Evolutionary conservation across 2,113 vertebrate genomes (phyloP).

Genomic region (Bagarius yarrelli): DNA sequence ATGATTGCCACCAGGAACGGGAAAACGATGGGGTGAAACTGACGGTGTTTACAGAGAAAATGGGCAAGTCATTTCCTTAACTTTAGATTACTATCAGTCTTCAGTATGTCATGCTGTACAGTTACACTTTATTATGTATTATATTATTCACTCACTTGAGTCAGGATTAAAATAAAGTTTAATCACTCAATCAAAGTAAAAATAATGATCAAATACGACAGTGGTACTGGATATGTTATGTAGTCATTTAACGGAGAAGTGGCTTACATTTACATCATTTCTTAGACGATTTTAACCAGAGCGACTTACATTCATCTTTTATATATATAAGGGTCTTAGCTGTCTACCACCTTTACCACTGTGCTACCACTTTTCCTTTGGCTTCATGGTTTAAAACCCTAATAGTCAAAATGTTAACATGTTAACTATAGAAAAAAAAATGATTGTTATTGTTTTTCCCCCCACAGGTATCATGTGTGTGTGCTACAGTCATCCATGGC

Average conservation of each 20-base stretch:
- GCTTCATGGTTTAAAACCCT: too few species aligned
- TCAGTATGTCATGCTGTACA: background rate
- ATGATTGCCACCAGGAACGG: slow-evolving; percentile 69
- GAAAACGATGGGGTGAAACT: slow-evolving; percentile 69
- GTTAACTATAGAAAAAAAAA: too few species aligned
- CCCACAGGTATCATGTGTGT: slow-evolving; percentile 83
- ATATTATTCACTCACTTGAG: slow-evolving; percentile 26
- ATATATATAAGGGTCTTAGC: too few species aligned
- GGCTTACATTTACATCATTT: too few species aligned
- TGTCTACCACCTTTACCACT: too few species aligned
- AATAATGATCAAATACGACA: background rate
- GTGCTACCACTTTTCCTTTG: too few species aligned
- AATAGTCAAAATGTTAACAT: too few species aligned
- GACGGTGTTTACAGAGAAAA: slow-evolving; percentile 80
- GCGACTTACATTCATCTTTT: too few species aligned
- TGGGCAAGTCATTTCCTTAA: slow-evolving; percentile 71
- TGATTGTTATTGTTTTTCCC: background rate
- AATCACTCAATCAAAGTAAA: slow-evolving; percentile 1
- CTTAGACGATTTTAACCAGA: too few species aligned
- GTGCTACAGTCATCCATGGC: slow-evolving; percentile 75
- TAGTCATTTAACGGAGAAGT: background rate
- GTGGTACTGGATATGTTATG: background rate
- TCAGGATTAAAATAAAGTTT: slow-evolving; percentile 49
- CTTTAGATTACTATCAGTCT: background rate
- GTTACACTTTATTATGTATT: slow-evolving; percentile 13